phyloP scores from a whole-genome alignment of 2,797 vertebrate genomes.

The Lithobates sylvaticus region DNA sequence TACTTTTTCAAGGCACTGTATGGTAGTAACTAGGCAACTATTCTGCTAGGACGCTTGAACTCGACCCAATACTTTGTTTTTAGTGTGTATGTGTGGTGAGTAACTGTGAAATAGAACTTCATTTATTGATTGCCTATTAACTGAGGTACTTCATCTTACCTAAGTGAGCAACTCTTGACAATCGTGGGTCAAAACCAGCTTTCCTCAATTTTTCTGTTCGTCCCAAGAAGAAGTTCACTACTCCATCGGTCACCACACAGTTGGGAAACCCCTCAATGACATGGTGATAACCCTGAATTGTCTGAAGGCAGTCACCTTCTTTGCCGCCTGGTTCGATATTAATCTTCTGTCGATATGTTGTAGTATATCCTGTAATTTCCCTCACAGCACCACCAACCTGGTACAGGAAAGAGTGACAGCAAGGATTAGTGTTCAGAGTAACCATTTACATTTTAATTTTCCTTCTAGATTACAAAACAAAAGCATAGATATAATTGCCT shows the following conservation, averaged over 20 bases:
- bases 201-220: constrained; percentile 84
- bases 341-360: constrained; percentile 86
- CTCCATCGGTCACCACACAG: constrained; percentile 89
- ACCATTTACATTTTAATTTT: no score
- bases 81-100: no score
- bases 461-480: no score
- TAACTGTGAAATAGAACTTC: no score
- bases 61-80: no score
- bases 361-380: constrained; percentile 85
- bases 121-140: no score
- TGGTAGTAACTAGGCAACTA: no score
- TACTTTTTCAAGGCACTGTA: no score
- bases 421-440: no score
- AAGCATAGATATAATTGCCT: no score
- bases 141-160: constrained; percentile 75
- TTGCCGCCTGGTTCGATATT: constrained; percentile 81
- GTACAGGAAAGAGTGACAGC: neutral
- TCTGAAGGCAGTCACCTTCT: constrained; percentile 86
- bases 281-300: constrained; percentile 82
- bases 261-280: constrained; percentile 81
- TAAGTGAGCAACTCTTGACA: constrained; percentile 82
- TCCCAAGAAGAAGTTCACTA: constrained; percentile 93
- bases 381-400: constrained; percentile 93
- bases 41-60: no score
- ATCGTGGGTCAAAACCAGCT: constrained; percentile 87